Evolutionary conservation across 2,113 vertebrate genomes (phyloP), one percentile per base, ranked within the genome.

Genomic region (Lontra canadensis): DNA sequence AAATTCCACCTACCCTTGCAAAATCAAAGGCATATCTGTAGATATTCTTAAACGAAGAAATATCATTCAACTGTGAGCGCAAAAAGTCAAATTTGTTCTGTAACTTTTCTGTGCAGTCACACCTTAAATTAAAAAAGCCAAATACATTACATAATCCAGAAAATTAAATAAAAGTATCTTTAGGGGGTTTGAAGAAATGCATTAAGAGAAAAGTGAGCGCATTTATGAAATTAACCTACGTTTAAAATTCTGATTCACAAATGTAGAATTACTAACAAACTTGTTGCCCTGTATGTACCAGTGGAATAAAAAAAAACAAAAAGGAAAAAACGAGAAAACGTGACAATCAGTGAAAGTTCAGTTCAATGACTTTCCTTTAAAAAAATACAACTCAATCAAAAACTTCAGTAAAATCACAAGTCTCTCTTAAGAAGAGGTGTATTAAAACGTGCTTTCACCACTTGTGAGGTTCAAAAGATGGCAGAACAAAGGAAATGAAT

Each of bases 11-110:
- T 98, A 99, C 99, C 99, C 99, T 99, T 98, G 99, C 99, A 98
- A 99, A 99, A 98, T 99, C 99, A 97, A 99, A 99, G 98, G 99
- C 99, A 8, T 99, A 99, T 99, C 99, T 99, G 99, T 99, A 99
- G 98, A 99, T 99, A 98, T 99, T 99, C 99, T 99, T 99, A 99
- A 99, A 99, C 42, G 98, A 98, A n/a, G 98, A 99, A 93, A 99
- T 98, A 97, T 99, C 99, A 92, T 99, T 99, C 98, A 99, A 98
- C 79, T 99, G 99, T 96, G 99, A 99, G 89, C 99, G 99, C 97
- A 99, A 98, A 98, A 99, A 99, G 96, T 99, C 99, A 98, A 99
- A 99, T 98, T 99, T 99, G 96, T 99, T 99, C 98, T 99, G 99
- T 98, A 99, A 98, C 97, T 99, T 99, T 98, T 99, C 99, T 98